Conservation (phyloP, 1,140 invertebrate genomes). For the Drosophila jambulina region DNA sequence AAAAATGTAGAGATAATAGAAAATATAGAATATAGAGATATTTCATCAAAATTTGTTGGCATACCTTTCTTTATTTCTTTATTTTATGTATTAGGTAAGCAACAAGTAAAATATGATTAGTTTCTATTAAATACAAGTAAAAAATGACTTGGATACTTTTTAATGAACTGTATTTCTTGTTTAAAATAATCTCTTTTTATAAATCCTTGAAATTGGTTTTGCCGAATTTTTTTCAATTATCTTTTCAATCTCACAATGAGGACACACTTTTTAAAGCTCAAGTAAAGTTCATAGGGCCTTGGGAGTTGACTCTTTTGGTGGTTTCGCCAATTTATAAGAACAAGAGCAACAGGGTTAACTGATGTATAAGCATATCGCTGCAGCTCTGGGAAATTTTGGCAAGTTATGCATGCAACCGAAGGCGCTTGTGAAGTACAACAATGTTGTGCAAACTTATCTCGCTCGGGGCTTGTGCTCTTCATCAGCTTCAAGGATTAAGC, state of each 20-base stretch:
- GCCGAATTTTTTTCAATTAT: background rate
- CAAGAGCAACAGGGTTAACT: background rate
- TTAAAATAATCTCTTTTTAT: background rate
- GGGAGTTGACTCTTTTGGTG: background rate
- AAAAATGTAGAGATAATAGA: too few relatives aligned
- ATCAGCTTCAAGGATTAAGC: constrained; percentile 18
- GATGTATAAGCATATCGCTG: background rate
- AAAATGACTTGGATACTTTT: background rate
- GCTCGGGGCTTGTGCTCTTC: constrained; percentile 1
- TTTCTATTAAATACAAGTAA: background rate
- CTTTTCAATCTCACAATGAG: too few relatives aligned
- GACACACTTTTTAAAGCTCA: background rate
- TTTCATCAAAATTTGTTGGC: background rate
- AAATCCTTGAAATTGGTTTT: background rate
- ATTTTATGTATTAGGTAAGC: background rate
- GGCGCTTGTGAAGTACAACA: constrained; percentile 19
- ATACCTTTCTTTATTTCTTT: background rate
- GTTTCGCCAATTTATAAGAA: background rate
- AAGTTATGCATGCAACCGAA: constrained; percentile 34
- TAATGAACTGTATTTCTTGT: too few relatives aligned
- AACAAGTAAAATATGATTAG: background rate
- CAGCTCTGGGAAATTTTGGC: constrained; percentile 7
- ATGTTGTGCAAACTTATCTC: constrained; percentile 23
- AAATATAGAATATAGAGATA: too few relatives aligned
- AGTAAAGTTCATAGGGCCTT: background rate